phyloP scores from a whole-genome alignment of 2,888 invertebrate genomes.

The Serrognathus titanus region DNA sequence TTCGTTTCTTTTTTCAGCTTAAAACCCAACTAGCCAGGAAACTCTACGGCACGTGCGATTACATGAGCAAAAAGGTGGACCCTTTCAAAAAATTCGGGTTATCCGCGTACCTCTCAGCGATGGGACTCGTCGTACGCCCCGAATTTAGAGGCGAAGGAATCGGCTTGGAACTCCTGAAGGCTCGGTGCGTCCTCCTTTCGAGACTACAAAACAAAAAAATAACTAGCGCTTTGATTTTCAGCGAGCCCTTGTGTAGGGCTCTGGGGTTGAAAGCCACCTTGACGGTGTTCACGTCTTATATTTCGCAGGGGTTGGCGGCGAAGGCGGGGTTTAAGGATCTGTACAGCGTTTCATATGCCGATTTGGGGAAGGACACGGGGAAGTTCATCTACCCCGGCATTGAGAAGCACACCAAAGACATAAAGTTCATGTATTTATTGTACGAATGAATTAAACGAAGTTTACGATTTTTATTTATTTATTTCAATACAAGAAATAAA shows the following conservation, averaged over 20 bases:
- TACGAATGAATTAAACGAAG: slow-evolving; percentile 7
- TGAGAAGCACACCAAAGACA: slow-evolving; percentile 21
- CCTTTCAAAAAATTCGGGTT: slow-evolving; percentile 7
- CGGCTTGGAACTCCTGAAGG: slow-evolving; percentile 28
- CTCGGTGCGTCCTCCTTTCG: slow-evolving; percentile 21
- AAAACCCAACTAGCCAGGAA: no score
- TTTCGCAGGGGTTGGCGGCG: slow-evolving; percentile 53
- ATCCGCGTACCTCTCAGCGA: slow-evolving; percentile 2
- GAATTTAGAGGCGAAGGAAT: slow-evolving; percentile 38
- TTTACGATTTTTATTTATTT: no score
- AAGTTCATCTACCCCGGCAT: slow-evolving; percentile 23
- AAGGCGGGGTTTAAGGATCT: slow-evolving; percentile 52
- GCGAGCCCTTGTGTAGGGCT: slow-evolving; percentile 53
- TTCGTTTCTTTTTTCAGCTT: no score
- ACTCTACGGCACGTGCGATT: no score
- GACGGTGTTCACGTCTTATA: slow-evolving; percentile 54
- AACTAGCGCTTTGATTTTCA: slow-evolving; percentile 24
- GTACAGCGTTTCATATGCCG: slow-evolving; percentile 49
- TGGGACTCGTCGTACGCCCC: slow-evolving; percentile 40
- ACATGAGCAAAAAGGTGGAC: not conserved
- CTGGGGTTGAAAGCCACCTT: slow-evolving; percentile 51
- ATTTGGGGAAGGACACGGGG: slow-evolving; percentile 43
- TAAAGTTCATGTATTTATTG: slow-evolving; percentile 13
- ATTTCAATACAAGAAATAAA: no score
- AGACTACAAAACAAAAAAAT: no score